Conservation (phyloP, 2,888 invertebrate genomes). For the Germaria angustata region DNA sequence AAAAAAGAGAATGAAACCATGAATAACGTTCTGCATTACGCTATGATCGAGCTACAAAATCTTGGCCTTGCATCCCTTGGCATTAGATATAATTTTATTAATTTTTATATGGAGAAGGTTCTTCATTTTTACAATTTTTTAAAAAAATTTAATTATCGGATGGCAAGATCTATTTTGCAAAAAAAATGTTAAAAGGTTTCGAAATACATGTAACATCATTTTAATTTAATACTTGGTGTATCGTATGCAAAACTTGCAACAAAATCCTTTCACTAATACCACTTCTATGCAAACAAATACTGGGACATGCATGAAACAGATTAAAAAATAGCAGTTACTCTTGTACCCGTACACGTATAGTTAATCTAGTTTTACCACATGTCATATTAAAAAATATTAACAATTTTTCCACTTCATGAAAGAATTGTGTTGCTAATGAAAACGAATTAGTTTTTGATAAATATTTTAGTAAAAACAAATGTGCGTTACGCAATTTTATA, state of each 20-base stretch:
- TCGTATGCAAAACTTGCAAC: background rate
- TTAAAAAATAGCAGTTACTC: background rate
- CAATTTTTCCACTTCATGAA: background rate
- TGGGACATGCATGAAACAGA: background rate
- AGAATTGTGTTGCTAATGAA: constrained; percentile 43
- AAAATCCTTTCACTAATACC: constrained; percentile 43
- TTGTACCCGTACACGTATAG: background rate
- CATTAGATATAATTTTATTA: no score
- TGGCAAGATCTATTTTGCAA: background rate
- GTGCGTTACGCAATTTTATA: background rate
- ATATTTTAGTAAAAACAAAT: constrained; percentile 18
- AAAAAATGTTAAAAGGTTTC: background rate
- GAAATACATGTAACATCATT: background rate
- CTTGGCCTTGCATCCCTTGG: no score
- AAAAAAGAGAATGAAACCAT: no score
- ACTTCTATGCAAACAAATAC: background rate
- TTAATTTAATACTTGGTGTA: background rate
- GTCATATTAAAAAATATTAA: constrained; percentile 44
- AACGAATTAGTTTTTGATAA: constrained; percentile 10
- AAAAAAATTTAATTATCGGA: background rate
- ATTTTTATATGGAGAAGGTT: no score
- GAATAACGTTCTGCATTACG: no score
- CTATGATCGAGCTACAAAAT: no score
- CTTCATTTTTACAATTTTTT: no score
- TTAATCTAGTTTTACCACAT: constrained; percentile 54